Conservation (phyloP, 2,113 vertebrate genomes). For the Sarotherodon lohbergeri region DNA sequence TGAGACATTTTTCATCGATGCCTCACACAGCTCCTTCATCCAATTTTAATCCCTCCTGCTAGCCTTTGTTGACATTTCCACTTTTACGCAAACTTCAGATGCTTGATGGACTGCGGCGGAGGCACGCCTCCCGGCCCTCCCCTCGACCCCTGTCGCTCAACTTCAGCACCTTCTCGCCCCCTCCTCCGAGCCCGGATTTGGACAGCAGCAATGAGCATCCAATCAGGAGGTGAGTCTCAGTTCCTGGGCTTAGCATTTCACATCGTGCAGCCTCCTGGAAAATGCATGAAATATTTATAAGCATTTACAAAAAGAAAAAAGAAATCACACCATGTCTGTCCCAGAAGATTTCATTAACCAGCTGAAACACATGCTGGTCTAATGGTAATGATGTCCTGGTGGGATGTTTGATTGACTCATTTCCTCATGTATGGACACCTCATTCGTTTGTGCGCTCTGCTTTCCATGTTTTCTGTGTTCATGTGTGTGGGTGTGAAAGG, state of each 20-base stretch:
- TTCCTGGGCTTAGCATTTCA: conserved; percentile 31
- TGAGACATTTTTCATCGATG: neutral
- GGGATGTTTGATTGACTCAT: conserved; percentile 13
- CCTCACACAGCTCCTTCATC: neutral
- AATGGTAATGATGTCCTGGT: conserved; percentile 11
- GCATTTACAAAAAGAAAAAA: neutral
- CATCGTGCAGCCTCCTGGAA: conserved; percentile 13
- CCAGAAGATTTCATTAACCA: conserved; percentile 8
- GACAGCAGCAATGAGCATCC: conserved; percentile 71
- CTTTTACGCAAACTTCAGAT: conserved; percentile 53
- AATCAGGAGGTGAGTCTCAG: conserved; percentile 69
- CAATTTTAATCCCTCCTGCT: neutral
- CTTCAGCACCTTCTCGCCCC: conserved; percentile 71
- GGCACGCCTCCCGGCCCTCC: conserved; percentile 64
- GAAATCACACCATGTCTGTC: neutral
- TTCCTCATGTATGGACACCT: neutral
- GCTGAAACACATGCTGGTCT: conserved; percentile 7
- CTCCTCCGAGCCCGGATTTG: conserved; percentile 71
- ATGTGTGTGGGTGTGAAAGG: neutral
- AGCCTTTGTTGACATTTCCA: neutral
- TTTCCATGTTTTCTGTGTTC: neutral
- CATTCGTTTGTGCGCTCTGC: neutral
- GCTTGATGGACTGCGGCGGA: conserved; percentile 71
- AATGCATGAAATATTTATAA: conserved; percentile 44
- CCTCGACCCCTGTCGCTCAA: conserved; percentile 71